phyloP scores from a whole-genome alignment of 1,140 invertebrate genomes.

The Ooceraea biroi region DNA sequence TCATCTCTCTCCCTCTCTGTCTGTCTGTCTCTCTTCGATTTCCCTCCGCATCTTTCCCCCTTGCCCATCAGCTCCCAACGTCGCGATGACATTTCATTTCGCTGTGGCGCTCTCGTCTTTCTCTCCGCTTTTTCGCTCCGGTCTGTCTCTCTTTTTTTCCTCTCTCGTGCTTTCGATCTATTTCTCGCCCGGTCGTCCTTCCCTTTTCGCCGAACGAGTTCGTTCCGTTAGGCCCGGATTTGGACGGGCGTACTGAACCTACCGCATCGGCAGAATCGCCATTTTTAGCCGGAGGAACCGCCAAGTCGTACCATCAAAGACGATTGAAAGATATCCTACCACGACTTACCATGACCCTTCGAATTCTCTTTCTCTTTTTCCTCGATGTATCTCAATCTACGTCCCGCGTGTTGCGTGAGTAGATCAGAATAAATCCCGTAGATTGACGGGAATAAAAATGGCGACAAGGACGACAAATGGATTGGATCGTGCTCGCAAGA shows the following conservation, averaged over 20 bases:
- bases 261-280: neutral
- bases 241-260: slow-evolving; percentile 17
- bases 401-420: neutral
- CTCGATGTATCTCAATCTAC: slow-evolving; percentile 5
- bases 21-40: no score
- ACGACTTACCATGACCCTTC: neutral
- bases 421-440: slow-evolving; percentile 9
- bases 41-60: neutral
- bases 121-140: neutral
- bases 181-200: slow-evolving; percentile 3
- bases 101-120: no score
- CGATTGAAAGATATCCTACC: neutral
- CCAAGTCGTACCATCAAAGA: neutral
- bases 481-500: no score
- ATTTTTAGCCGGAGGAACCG: slow-evolving; percentile 33
- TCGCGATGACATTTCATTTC: slow-evolving; percentile 25
- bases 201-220: slow-evolving; percentile 9
- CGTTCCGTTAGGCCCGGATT: slow-evolving; percentile 33
- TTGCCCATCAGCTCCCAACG: neutral
- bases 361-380: neutral
- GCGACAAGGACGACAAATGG: neutral
- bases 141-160: no score
- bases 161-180: neutral
- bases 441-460: slow-evolving; percentile 14
- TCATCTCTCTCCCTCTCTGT: slow-evolving; percentile 8